Base-by-base conservation (phyloP, 2,113 vertebrate species). In the Arvicanthis niloticus region DNA sequence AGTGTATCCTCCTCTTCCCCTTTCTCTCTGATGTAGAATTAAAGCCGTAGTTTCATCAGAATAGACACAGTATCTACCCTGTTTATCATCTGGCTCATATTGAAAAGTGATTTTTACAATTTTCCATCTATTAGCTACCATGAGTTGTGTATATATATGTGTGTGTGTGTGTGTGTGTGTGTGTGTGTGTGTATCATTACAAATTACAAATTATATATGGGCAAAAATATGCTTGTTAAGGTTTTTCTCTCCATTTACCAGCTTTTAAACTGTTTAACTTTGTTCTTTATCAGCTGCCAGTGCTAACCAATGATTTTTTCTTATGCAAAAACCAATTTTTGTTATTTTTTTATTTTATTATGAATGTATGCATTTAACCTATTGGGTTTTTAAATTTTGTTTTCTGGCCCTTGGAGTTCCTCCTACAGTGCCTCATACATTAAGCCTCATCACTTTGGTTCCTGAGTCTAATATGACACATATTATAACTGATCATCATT, bases 231-330 rank as follows among this genome's bases (percentile, higher is more conserved):
- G 21, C 72, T 77, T 21, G 3, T 48, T 65, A 75, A n/a, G 58
- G 67, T 78, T 3, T 85, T 68, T 86, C 42, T 10, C 73, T 91
- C 78, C 75, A 51, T 24, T 77, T 58, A 34, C n/a, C 40, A 67
- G 13, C 73, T 88, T 93, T 89, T 37, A 97, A 85, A 73, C 13
- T 48, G 10, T 15, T 70, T 42, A 96, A 75, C 15, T 91, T 40
- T 84, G 45, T 56, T 86, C 72, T 67, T 11, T 78, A 7, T 67
- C 34, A 90, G 82, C 29, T 0, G 51, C 40, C 62, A 40, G 42
- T 76, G 26, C 12, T 94, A 48, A 76, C 9, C 5, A 53, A 42
- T 78, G 40, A 0, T 2, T 80, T 95, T 96, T 88, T 48, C 48
- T 75, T 40, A 58, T 3, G 10, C 26, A 29, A 56, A 56, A 56